These are phyloP conservation scores for Aethes cnicana DNA, from an alignment of 2,888 invertebrate genomes.

Conservation along the genomic window DNA sequence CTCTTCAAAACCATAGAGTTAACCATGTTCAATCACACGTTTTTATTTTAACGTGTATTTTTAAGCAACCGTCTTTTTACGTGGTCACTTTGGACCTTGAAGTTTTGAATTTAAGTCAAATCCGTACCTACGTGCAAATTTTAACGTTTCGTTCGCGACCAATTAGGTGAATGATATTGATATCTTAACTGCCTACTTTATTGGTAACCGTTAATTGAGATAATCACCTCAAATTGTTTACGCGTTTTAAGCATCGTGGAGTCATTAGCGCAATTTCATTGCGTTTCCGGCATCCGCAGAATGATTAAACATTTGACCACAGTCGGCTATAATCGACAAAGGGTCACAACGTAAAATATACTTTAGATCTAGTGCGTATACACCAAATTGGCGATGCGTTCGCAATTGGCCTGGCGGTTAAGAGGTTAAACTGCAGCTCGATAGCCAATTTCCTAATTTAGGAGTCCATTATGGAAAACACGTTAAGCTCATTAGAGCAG, in stretches of 20 bases:
- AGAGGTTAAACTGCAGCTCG: conserved; percentile 2
- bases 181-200: not conserved
- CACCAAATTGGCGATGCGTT: too few relatives aligned
- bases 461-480: conserved; percentile 10
- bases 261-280: conserved; percentile 9
- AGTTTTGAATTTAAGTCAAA: not conserved
- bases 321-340: too few relatives aligned
- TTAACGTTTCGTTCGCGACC: not conserved
- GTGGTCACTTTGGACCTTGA: too few relatives aligned
- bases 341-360: too few relatives aligned
- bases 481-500: conserved; percentile 1
- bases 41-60: too few relatives aligned
- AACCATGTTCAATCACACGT: too few relatives aligned
- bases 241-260: conserved; percentile 1
- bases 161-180: not conserved
- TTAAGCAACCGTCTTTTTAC: too few relatives aligned
- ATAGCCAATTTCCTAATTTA: conserved; percentile 12
- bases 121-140: not conserved
- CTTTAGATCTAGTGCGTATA: too few relatives aligned
- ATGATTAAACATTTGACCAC: too few relatives aligned
- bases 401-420: too few relatives aligned
- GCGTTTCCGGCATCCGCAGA: conserved; percentile 5
- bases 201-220: not conserved
- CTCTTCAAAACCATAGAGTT: too few relatives aligned
- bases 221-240: conserved; percentile 2